Base-by-base conservation (phyloP, 2,113 vertebrate species). In the Trinectes maculatus region DNA sequence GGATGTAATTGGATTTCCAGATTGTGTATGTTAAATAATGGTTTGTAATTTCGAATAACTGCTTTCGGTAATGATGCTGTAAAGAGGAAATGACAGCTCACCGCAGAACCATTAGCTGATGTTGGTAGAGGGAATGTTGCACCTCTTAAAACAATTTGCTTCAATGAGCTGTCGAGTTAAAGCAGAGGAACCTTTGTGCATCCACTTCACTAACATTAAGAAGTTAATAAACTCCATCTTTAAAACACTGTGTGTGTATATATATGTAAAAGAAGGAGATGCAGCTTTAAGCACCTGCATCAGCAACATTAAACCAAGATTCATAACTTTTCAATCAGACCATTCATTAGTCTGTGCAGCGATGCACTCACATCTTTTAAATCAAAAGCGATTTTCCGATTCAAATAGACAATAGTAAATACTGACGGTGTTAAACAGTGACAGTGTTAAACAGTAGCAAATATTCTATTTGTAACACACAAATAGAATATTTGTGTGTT, bases 41-140 rank as follows among this genome's bases (percentile, higher is more conserved):
- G 43, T 56, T 69, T 68, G 39, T 71, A 71, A 79, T 58, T 55
- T 75, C n/a, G 51, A 37, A 49, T 54, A 58, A 55, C 29, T 43
- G 61, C 61, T 63, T 37, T 19, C 37, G 31, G 31, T 68, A 67
- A 68, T 65, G 77, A 19, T 37, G 57, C 39, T 56, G 42, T 64
- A 56, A 63, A 65, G 48, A 52, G 49, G 60, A 43, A 21, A 39
- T 28, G 73, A 60, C 63, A 49, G 63, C 47, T 21, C 48, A 48
- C 18, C 51, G 21, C 29, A 28, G n/a, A 59, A 6, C 39, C 68
- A 43, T 76, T 58, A 67, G 46, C 10, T 58, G 51, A 46, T 46
- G 56, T 12, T 53, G 33, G 44, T n/a, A 33, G 25, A 25, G 25
- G 16, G 24, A 28, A 40, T 8, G 15, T 37, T 56, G 54, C 29